Conservation (phyloP, 2,888 invertebrate genomes). For the Fabriciana adippe region DNA sequence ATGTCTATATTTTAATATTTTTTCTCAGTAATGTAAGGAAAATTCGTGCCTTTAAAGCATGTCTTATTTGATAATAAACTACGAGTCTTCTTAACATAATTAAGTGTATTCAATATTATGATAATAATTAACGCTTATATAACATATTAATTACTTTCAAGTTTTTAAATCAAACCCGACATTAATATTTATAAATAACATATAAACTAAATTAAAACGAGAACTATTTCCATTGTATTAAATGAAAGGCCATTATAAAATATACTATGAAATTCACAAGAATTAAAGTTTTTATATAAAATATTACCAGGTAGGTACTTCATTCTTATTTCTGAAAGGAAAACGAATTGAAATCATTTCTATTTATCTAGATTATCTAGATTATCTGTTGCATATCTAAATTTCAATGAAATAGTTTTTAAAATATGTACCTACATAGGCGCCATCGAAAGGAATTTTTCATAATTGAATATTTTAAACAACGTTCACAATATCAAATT, state of each 20-base stretch:
- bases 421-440: constrained; percentile 13
- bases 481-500: constrained; percentile 24
- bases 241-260: constrained; percentile 10
- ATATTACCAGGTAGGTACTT: neutral
- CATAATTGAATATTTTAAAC: constrained; percentile 29
- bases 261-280: constrained; percentile 13
- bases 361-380: constrained; percentile 19
- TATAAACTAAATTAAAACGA: constrained; percentile 5
- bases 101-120: too few species aligned
- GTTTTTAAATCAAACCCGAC: constrained; percentile 4
- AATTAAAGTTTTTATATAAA: constrained; percentile 11
- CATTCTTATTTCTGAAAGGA: constrained; percentile 13
- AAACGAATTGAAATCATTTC: constrained; percentile 11
- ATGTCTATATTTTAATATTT: too few species aligned
- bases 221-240: constrained; percentile 15
- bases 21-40: too few species aligned
- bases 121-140: neutral
- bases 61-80: too few species aligned
- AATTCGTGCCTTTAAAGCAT: too few species aligned
- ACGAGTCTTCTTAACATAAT: too few species aligned
- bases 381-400: constrained; percentile 16
- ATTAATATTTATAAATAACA: neutral
- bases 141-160: constrained; percentile 6
- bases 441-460: constrained; percentile 28
- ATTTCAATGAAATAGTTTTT: constrained; percentile 15